Evolutionary conservation across 2,113 vertebrate genomes (phyloP).

Genomic region (Leiothrix lutea): DNA sequence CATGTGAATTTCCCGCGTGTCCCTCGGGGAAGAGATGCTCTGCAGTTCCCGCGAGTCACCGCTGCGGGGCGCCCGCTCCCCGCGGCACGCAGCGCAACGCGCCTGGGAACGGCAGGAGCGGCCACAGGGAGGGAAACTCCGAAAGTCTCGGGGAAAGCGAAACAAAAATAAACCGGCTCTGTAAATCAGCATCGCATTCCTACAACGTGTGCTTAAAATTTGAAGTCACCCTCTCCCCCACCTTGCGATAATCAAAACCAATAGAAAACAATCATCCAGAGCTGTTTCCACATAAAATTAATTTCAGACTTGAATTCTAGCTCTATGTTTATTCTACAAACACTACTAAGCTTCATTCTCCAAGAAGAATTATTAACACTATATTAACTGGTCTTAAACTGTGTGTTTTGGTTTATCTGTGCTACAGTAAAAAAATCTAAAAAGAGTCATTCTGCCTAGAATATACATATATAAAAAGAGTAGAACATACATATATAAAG

Average conservation of each 20-base stretch:
- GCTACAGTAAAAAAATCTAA: background rate
- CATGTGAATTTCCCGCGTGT: accelerated
- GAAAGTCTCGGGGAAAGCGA: background rate
- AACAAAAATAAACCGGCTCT: background rate
- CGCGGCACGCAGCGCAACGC: background rate
- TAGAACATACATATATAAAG: background rate
- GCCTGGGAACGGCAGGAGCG: background rate
- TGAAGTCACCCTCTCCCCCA: background rate
- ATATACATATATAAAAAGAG: background rate
- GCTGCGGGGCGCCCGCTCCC: background rate
- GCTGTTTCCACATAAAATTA: background rate
- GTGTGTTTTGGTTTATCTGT: background rate
- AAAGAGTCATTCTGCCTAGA: background rate
- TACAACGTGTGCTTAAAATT: background rate
- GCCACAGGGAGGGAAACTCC: accelerated
- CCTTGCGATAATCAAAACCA: background rate
- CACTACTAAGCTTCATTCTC: background rate
- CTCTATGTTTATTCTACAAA: background rate
- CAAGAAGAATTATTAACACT: background rate
- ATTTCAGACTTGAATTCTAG: background rate
- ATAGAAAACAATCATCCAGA: background rate
- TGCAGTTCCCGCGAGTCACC: background rate
- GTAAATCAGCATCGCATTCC: background rate
- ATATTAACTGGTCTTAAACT: background rate
- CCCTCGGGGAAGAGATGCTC: accelerated